Percentiles rank a stretch among this genome's conserved stretches.
phyloP scores from a whole-genome alignment of 1,140 invertebrate genomes.

The Philopotamus ludificatus region DNA sequence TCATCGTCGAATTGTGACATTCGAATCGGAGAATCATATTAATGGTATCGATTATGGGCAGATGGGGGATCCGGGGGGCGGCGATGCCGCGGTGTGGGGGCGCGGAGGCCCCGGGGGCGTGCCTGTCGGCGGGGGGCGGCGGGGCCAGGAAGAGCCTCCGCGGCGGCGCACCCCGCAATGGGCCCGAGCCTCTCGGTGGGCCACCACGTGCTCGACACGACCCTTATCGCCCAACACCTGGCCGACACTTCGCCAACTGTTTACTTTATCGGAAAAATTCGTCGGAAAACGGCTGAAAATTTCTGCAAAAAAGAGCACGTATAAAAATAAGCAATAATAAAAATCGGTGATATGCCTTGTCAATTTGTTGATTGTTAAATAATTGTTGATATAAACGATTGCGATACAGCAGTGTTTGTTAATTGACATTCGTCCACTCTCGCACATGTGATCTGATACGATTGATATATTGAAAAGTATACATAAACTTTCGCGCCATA shows the following conservation, averaged over 20 bases:
- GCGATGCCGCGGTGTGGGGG: not conserved
- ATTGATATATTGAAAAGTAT: too few relatives aligned
- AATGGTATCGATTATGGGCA: constrained; percentile 26
- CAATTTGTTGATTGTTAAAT: too few relatives aligned
- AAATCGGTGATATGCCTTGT: too few relatives aligned
- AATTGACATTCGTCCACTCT: too few relatives aligned
- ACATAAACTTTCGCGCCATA: not conserved
- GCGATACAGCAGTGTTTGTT: too few relatives aligned
- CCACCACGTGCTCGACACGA: not conserved
- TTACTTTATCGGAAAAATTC: too few relatives aligned
- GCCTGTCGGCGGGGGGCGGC: not conserved
- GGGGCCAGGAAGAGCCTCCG: not conserved
- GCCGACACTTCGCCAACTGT: too few relatives aligned
- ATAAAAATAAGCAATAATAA: too few relatives aligned
- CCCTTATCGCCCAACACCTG: not conserved
- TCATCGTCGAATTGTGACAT: not conserved
- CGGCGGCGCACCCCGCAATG: constrained; percentile 24
- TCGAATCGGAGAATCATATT: constrained; percentile 26
- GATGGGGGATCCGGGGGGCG: not conserved
- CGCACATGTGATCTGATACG: too few relatives aligned
- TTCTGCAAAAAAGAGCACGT: too few relatives aligned
- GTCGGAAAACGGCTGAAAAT: too few relatives aligned
- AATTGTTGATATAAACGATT: too few relatives aligned
- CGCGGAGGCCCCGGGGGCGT: not conserved
- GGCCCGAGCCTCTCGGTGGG: constrained; percentile 1